A percentile compares a stretch with the other conserved stretches of the same genome.
Evolutionary conservation across 2,113 vertebrate genomes (phyloP).

Genomic region (Stigmatopora nigra): DNA sequence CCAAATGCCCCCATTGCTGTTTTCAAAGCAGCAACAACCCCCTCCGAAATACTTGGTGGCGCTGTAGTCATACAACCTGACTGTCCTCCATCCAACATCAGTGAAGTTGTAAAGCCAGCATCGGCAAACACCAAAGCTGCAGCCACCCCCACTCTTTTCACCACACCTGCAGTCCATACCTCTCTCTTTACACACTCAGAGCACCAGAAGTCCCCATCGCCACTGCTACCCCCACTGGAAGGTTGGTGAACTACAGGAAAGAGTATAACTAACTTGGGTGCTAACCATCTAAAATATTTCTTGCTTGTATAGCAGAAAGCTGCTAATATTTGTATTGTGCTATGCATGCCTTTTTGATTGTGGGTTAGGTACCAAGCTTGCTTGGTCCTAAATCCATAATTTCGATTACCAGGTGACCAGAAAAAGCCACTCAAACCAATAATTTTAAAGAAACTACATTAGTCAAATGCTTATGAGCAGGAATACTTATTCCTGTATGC

Average conservation of each 20-base stretch:
- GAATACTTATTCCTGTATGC: background rate
- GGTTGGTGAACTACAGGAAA: slow-evolving; percentile 73
- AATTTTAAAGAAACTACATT: background rate
- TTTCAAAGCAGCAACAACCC: slow-evolving; percentile 3
- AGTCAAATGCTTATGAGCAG: background rate
- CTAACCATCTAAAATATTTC: slow-evolving; percentile 28
- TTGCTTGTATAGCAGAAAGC: slow-evolving; percentile 37
- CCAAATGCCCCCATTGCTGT: slow-evolving; percentile 12
- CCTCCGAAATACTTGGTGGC: background rate
- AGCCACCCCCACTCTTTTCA: slow-evolving; percentile 42
- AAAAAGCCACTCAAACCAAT: background rate
- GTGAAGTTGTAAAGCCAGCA: slow-evolving; percentile 15
- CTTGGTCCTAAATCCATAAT: slow-evolving; percentile 40
- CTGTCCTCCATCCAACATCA: slow-evolving; percentile 20
- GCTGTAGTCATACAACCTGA: background rate
- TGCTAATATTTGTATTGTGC: slow-evolving; percentile 37
- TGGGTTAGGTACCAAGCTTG: slow-evolving; percentile 33
- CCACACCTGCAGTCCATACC: slow-evolving; percentile 57
- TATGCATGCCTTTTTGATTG: slow-evolving; percentile 54
- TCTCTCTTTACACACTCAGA: slow-evolving; percentile 66
- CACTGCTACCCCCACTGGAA: slow-evolving; percentile 68
- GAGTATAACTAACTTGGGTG: slow-evolving; percentile 50
- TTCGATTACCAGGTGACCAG: slow-evolving; percentile 29
- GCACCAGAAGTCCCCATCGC: slow-evolving; percentile 62
- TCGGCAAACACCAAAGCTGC: slow-evolving; percentile 14